Evolutionary conservation across 1,140 invertebrate genomes (phyloP), one percentile per base, ranked within the genome.

Genomic region (Caenorhabditis brenneri): DNA sequence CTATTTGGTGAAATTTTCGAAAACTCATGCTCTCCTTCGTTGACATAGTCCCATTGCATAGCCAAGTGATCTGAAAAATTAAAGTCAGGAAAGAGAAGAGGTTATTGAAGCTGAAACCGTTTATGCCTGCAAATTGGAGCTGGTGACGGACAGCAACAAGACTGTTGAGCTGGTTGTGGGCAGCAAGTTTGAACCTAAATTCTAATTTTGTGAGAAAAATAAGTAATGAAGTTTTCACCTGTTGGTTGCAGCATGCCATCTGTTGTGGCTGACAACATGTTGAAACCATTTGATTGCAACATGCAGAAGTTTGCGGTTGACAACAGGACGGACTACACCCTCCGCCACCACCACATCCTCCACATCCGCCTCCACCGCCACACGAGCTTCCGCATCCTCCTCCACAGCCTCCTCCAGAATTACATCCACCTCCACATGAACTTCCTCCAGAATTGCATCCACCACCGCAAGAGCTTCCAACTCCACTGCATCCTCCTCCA

Each of bases 1-100:
- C 65, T 74, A 74, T 74, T 74, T 74, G 36, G 65, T 42, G 36
- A 39, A n/a, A n/a, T n/a, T n/a, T n/a, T n/a, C n/a, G n/a, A n/a
- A 39, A 74, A 74, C 36, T 74, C n/a, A 74, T 24, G 36, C 33
- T 74, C 65, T 74, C 65, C 36, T 74, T 74, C 65, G 65, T n/a
- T 74, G 65, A 24, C 65, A 74, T 3, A 74, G 42, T 42, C 65
- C 65, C 65, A 74, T 42, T 74, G 65, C 33, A 24, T 74, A 74
- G 36, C 65, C 65, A 46, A 74, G 65, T n/a, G 65, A 74, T 74
- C 65, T 74, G 65, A 24, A n/a, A n/a, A 2, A 16, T 74, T n/a
- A 0, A 22, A 46, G 10, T 5, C 24, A 12, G 10, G 36, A 74
- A 31, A 36, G n/a, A 6, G 6, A 3, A 27, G 6, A n/a, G n/a